phyloP scores from a whole-genome alignment of 2,113 vertebrate genomes.

The Hippolais icterina region DNA sequence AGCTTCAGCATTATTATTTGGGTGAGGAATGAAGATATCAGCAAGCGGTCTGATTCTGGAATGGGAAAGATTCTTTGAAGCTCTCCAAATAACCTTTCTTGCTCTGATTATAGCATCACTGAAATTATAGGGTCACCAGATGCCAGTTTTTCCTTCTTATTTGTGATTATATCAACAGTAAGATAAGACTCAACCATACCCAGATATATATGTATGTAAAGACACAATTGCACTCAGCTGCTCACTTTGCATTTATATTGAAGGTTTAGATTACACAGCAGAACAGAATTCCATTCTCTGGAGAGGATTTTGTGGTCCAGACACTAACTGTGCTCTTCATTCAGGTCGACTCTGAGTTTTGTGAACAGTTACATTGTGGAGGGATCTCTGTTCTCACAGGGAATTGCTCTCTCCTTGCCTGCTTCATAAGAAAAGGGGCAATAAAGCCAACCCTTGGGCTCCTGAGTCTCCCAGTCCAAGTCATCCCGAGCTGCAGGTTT shows the following conservation, averaged over 20 bases:
- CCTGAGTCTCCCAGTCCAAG: background rate
- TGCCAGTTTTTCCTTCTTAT: background rate
- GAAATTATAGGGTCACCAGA: background rate
- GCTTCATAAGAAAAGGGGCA: accelerated
- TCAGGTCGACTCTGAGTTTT: background rate
- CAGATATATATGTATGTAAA: background rate
- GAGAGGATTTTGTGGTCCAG: background rate
- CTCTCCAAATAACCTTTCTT: background rate
- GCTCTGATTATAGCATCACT: background rate
- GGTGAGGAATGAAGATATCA: slow-evolving; percentile 45
- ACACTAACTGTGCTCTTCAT: background rate
- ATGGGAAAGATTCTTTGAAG: slow-evolving; percentile 2
- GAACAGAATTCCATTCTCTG: background rate
- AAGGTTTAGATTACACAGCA: background rate
- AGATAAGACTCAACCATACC: background rate
- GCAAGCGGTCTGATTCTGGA: slow-evolving; percentile 14
- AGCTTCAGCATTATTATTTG: slow-evolving; percentile 54
- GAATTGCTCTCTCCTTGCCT: background rate
- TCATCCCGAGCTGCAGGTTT: background rate
- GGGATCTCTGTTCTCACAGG: background rate
- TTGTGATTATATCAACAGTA: background rate
- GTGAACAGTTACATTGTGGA: background rate
- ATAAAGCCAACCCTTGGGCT: background rate
- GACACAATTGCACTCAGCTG: background rate
- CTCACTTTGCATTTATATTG: background rate